Conservation (phyloP, 2,888 invertebrate genomes). For the Trichogramma evanescens region DNA sequence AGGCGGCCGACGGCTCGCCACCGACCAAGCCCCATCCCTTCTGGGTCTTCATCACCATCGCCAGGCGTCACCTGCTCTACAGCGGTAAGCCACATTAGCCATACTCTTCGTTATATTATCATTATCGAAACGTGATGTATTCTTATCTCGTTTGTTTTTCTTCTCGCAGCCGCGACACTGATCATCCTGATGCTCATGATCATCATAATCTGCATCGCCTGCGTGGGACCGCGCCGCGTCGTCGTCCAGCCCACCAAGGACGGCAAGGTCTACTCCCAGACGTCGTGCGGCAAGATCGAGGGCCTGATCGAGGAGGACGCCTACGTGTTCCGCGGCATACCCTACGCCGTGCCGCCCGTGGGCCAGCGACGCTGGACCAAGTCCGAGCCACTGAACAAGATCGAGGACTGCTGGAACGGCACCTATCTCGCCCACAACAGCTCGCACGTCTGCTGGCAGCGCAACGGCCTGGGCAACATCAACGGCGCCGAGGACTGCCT, state of each 20-base stretch:
- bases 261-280: constrained; percentile 65
- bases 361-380: constrained; percentile 63
- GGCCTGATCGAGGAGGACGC: constrained; percentile 72
- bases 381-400: constrained; percentile 59
- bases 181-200: constrained; percentile 57
- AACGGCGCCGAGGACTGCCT: constrained; percentile 76
- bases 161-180: constrained; percentile 50
- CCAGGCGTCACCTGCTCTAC: constrained; percentile 56
- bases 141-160: neutral
- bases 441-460: constrained; percentile 64
- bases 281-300: constrained; percentile 72
- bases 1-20: constrained; percentile 43
- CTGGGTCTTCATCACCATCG: constrained; percentile 30
- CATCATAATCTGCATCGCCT: constrained; percentile 59
- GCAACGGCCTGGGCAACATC: constrained; percentile 59
- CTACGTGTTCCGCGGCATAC: constrained; percentile 74
- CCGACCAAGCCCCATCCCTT: constrained; percentile 37
- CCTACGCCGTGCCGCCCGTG: constrained; percentile 70
- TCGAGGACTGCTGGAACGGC: constrained; percentile 74
- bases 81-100: constrained; percentile 50
- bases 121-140: neutral
- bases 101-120: neutral
- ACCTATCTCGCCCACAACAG: constrained; percentile 63
- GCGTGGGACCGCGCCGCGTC: constrained; percentile 53
- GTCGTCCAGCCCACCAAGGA: constrained; percentile 61